These are phyloP conservation scores for Perithous albicinctus DNA, from an alignment of 2,888 invertebrate species.

Conservation along the genomic window DNA sequence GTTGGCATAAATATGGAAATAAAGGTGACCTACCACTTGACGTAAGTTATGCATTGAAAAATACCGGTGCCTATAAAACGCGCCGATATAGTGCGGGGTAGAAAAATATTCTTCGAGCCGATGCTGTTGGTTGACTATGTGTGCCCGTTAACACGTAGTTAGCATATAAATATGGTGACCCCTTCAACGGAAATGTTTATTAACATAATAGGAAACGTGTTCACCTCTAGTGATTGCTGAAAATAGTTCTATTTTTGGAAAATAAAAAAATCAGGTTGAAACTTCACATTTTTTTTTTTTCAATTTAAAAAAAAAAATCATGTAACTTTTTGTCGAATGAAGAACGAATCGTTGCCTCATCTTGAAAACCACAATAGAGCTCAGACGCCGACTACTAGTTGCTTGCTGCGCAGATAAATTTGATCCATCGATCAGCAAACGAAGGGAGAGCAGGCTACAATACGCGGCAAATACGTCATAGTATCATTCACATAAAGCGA, in stretches of 20 bases:
- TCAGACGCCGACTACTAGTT: neutral
- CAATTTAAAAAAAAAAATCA: too few species aligned
- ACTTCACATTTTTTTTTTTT: constrained; percentile 19
- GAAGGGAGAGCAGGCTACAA: neutral
- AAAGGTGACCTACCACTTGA: constrained; percentile 14
- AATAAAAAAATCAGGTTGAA: constrained; percentile 43
- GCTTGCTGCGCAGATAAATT: constrained; percentile 38
- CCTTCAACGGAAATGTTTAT: constrained; percentile 73
- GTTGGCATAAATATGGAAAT: constrained; percentile 66
- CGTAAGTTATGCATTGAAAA: constrained; percentile 75
- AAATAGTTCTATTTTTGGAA: constrained; percentile 5
- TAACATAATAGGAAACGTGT: constrained; percentile 68
- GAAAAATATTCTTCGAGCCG: constrained; percentile 72
- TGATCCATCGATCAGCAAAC: constrained; percentile 32
- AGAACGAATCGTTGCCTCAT: constrained; percentile 34
- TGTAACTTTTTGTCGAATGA: constrained; percentile 3
- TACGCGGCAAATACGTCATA: constrained; percentile 10
- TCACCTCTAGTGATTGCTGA: constrained; percentile 32
- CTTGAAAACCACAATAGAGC: neutral
- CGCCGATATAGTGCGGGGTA: constrained; percentile 71
- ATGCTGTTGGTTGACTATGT: constrained; percentile 49
- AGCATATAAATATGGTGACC: constrained; percentile 77
- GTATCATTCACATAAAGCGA: constrained; percentile 42
- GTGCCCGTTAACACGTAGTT: constrained; percentile 70
- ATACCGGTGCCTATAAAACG: constrained; percentile 69